phyloP scores from a whole-genome alignment of 1,140 invertebrate genomes.

The Trichonephila clavipes region DNA sequence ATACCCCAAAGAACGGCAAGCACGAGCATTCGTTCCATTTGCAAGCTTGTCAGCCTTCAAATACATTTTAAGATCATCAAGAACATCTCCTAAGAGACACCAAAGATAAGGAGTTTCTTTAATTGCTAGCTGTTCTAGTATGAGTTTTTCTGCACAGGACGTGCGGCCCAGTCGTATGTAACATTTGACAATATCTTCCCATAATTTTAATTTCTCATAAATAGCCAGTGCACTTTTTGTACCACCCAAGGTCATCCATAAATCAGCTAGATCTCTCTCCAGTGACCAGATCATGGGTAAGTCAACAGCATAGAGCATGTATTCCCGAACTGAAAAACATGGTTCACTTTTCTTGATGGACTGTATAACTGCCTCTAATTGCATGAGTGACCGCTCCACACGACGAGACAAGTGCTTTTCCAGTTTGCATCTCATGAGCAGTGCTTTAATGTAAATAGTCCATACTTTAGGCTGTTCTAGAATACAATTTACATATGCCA shows the following conservation, averaged over 20 bases:
- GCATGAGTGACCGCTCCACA: constrained; percentile 92
- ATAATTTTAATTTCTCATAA: constrained; percentile 89
- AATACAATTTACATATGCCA: constrained; percentile 85
- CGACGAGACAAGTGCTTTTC: constrained; percentile 89
- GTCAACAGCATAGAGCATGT: constrained; percentile 82
- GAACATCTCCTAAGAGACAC: constrained; percentile 93
- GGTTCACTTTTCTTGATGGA: constrained; percentile 82
- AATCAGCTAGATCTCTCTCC: constrained; percentile 88
- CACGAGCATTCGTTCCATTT: constrained; percentile 87
- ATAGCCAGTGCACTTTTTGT: constrained; percentile 93
- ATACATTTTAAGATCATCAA: constrained; percentile 87
- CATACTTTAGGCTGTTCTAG: constrained; percentile 79
- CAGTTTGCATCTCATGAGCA: constrained; percentile 88
- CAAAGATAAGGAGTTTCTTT: constrained; percentile 91
- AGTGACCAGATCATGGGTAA: constrained; percentile 88
- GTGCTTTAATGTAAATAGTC: constrained; percentile 85
- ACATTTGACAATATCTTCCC: constrained; percentile 96
- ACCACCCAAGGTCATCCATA: constrained; percentile 90
- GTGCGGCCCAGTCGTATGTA: constrained; percentile 84
- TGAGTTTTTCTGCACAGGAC: constrained; percentile 90
- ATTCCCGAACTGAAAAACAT: constrained; percentile 81
- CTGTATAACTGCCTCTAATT: constrained; percentile 89
- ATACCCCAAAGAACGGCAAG: constrained; percentile 90
- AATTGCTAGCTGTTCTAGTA: constrained; percentile 85
- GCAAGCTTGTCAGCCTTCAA: constrained; percentile 95